A percentile compares a stretch with the other conserved stretches of the same genome.
These are phyloP conservation scores for Leucoraja erinaceus DNA, from an alignment of 2,113 vertebrate genomes.

Conservation along the genomic window DNA sequence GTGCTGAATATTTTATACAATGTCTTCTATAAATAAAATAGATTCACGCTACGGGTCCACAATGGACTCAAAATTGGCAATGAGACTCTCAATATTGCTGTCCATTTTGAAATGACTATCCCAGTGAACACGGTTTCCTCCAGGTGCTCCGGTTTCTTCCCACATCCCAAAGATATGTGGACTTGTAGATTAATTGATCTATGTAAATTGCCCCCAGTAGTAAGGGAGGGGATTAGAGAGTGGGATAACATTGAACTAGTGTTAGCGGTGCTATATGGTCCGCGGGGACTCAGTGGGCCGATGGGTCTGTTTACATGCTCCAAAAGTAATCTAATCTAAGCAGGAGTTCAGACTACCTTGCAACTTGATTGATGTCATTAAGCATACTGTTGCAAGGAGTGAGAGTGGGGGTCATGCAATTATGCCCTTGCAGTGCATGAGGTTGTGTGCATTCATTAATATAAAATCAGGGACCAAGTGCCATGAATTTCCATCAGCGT, in stretches of 20 bases:
- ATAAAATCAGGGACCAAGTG: neutral
- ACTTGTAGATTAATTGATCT: too few relatives aligned
- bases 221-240: too few relatives aligned
- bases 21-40: neutral
- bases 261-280: too few relatives aligned
- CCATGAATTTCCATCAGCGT: neutral
- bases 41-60: neutral
- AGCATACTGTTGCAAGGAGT: too few relatives aligned
- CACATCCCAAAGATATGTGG: too few relatives aligned
- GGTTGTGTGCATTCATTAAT: neutral
- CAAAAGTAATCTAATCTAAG: too few relatives aligned
- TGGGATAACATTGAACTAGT: too few relatives aligned
- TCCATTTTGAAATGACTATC: neutral
- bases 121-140: neutral
- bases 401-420: neutral
- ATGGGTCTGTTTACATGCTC: too few relatives aligned
- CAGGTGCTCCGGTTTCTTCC: too few relatives aligned
- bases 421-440: neutral
- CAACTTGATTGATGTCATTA: neutral
- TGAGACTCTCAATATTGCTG: neutral
- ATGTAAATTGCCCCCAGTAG: too few relatives aligned
- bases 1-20: neutral
- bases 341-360: neutral
- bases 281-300: too few relatives aligned
- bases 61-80: neutral